These are phyloP conservation scores for Pseudopleuronectes americanus DNA, from an alignment of 2,797 vertebrate species.

Conservation along the genomic window DNA sequence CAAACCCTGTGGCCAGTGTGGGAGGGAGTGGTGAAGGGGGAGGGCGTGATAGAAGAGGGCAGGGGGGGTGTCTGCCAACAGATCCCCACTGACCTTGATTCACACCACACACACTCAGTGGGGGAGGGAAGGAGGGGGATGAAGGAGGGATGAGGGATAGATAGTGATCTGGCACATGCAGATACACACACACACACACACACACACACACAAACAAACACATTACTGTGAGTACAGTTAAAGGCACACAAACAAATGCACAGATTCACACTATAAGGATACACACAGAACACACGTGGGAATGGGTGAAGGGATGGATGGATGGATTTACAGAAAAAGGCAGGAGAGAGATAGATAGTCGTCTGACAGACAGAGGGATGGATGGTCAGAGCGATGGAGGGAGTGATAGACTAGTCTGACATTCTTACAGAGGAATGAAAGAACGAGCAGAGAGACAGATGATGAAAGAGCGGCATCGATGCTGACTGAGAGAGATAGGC, in stretches of 20 bases:
- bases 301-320: conserved; percentile 14
- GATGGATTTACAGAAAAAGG: conserved; percentile 35
- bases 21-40: conserved; percentile 18
- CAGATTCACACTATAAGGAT: conserved; percentile 19
- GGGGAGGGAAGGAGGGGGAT: conserved; percentile 3
- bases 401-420: conserved; percentile 69
- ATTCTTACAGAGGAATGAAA: conserved; percentile 69
- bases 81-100: conserved; percentile 83
- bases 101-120: conserved; percentile 59
- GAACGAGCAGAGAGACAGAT: conserved; percentile 61
- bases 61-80: conserved; percentile 63
- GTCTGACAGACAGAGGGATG: conserved; percentile 63
- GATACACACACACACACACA: conserved; percentile 31
- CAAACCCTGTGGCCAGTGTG: conserved; percentile 33
- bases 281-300: conserved; percentile 14
- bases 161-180: conserved; percentile 62
- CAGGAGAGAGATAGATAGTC: conserved; percentile 48
- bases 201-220: conserved; percentile 12
- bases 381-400: conserved; percentile 55
- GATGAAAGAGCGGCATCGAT: conserved; percentile 69
- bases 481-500: conserved; percentile 72
- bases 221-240: conserved; percentile 19
- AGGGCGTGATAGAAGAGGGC: neutral
- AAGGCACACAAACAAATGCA: conserved; percentile 42
- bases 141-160: conserved; percentile 15